These are phyloP conservation scores for Cryptus armator DNA, from an alignment of 2,888 invertebrate species.

Conservation along the genomic window DNA sequence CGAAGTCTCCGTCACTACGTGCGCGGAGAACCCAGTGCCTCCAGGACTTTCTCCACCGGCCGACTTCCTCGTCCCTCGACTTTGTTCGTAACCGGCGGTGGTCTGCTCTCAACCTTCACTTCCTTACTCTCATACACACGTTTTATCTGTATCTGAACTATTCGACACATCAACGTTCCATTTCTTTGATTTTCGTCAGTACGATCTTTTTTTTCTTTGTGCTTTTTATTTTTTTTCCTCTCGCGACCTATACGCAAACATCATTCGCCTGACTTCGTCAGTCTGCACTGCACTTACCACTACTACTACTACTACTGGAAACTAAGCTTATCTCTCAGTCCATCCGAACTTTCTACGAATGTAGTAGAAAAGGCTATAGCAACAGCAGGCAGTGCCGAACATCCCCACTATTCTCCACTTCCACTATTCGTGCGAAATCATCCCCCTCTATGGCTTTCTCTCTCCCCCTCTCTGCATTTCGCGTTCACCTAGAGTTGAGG, in stretches of 20 bases:
- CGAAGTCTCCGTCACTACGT: slow-evolving; percentile 49
- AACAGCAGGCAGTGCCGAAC: not conserved
- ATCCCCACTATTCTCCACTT: slow-evolving; percentile 12
- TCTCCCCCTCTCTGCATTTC: slow-evolving; percentile 10
- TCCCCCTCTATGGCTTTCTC: slow-evolving; percentile 43
- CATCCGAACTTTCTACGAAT: slow-evolving; percentile 26
- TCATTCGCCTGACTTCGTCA: not conserved
- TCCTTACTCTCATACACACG: not conserved
- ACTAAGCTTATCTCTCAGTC: not conserved
- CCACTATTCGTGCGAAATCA: slow-evolving; percentile 50
- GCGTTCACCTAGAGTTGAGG: slow-evolving; percentile 55
- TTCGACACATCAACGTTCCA: not conserved
- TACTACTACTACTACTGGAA: slow-evolving; percentile 28
- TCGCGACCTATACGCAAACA: not conserved
- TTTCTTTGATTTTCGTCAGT: not conserved
- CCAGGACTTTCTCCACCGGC: slow-evolving; percentile 49
- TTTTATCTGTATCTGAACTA: not conserved
- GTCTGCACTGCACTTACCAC: slow-evolving; percentile 36
- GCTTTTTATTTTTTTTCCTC: not conserved
- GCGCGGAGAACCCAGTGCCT: slow-evolving; percentile 51
- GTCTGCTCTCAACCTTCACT: not conserved
- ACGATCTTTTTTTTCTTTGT: not conserved
- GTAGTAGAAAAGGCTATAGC: slow-evolving; percentile 26
- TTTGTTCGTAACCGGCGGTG: slow-evolving; percentile 28
- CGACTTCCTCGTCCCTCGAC: slow-evolving; percentile 27